Evolutionary conservation across 2,888 invertebrate species (phyloP), one percentile per base, ranked within the genome.

Genomic region (Cantharis nigra): DNA sequence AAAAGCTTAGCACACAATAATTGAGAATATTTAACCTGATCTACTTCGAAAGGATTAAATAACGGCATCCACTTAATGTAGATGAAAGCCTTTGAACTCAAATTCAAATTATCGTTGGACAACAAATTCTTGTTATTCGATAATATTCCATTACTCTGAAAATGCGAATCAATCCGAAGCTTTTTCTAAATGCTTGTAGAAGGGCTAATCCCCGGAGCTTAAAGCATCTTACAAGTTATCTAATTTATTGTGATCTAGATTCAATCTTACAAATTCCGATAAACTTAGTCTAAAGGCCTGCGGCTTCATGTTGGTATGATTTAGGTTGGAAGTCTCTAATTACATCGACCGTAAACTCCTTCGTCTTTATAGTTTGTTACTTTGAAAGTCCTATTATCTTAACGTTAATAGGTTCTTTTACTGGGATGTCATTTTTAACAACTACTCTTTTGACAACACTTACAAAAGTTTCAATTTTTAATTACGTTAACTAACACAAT

Each of bases 171-270:
- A 78, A 78, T 78, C 72, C 69, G 63, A 72, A 72, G 18, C 16
- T 75, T 78, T 75, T 78, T 78, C 49, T 75, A 72, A 75, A 64
- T 63, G 78, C 62, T 70, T 70, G 67, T 62, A 77, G 72, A 75
- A 74, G 70, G 69, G 75, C 73, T 75, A 79, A 77, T 75, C 77
- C 77, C 77, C 16, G 49, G 75, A 72, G 79, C 77, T 75, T 72
- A 75, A 65, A 78, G 62, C 75, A 72, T 78, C 78, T 77, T 78
- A 75, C 71, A 79, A 79, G 76, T 80, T 81, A 81, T 78, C 77
- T 80, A 81, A 82, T 82, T 82, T 82, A 82, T 82, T 82, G 81
- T 79, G 79, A 81, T 82, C 81, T 79, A 82, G 82, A 82, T 82
- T 79, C 80, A 82, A 82, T 81, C 82, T 79, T 80, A 81, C 79